Conservation (phyloP, 2,113 vertebrate species). For the Mirounga angustirostris region DNA sequence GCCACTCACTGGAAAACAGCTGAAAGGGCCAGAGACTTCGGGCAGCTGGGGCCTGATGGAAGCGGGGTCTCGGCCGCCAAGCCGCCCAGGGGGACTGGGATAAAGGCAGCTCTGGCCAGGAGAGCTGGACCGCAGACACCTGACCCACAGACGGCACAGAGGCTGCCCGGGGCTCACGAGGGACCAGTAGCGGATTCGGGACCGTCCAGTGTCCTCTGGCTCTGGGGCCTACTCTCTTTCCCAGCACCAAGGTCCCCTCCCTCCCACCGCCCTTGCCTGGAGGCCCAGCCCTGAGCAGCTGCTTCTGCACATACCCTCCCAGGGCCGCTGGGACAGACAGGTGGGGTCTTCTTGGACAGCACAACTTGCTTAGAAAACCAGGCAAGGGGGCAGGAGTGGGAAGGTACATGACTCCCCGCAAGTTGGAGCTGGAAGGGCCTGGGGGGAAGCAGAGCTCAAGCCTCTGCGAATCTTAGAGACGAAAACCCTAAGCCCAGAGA, state of each 20-base stretch:
- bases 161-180: neutral
- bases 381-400: neutral
- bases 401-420: neutral
- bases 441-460: neutral
- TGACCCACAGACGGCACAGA: neutral
- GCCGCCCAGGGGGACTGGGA: neutral
- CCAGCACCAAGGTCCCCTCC: neutral
- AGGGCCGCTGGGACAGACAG: neutral
- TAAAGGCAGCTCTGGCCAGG: neutral
- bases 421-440: neutral
- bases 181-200: neutral
- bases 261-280: neutral
- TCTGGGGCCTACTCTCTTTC: neutral
- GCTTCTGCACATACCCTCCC: neutral
- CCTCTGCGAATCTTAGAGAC: neutral
- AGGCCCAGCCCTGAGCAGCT: neutral
- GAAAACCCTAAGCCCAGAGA: neutral
- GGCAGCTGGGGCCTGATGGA: neutral
- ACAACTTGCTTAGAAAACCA: neutral
- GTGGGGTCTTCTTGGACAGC: neutral
- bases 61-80: neutral
- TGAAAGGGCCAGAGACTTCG: neutral
- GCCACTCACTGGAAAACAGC: neutral
- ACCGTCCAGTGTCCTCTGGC: accelerated
- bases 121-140: neutral